Evolutionary conservation across 2,888 invertebrate species (phyloP).

Genomic region (Nomada goodeniana): DNA sequence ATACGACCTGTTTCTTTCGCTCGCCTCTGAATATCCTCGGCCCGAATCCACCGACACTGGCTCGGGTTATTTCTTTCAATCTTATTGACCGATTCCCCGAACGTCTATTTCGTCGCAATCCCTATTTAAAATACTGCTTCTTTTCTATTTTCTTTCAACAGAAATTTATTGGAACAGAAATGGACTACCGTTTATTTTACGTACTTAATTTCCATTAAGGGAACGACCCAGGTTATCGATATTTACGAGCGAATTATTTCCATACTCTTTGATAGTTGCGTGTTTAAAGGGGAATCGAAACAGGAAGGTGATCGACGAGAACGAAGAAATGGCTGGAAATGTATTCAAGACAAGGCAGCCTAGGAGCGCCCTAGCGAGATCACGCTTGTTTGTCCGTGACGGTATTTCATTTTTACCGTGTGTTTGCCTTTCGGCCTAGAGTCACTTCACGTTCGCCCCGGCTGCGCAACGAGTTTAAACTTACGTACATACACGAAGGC

Average conservation of each 20-base stretch:
- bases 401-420: conserved; percentile 66
- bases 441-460: conserved; percentile 68
- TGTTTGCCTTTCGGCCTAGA: conserved; percentile 83
- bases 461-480: conserved; percentile 61
- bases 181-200: too few species aligned
- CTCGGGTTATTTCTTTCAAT: conserved; percentile 39
- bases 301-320: background rate
- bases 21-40: conserved; percentile 41
- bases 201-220: too few species aligned
- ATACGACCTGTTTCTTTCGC: conserved; percentile 52
- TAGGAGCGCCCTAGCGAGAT: background rate
- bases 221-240: too few species aligned
- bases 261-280: too few species aligned
- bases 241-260: too few species aligned
- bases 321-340: conserved; percentile 12
- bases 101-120: background rate
- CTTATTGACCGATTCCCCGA: conserved; percentile 35
- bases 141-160: too few species aligned
- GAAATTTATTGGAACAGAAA: too few species aligned
- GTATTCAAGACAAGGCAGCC: conserved; percentile 10
- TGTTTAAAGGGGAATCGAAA: background rate
- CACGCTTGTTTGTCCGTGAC: conserved; percentile 71
- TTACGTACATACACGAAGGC: conserved; percentile 58
- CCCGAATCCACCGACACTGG: conserved; percentile 24
- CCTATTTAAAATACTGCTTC: too few species aligned